Evolutionary conservation across 2,888 invertebrate genomes (phyloP).

Genomic region (Melanostoma scalare): DNA sequence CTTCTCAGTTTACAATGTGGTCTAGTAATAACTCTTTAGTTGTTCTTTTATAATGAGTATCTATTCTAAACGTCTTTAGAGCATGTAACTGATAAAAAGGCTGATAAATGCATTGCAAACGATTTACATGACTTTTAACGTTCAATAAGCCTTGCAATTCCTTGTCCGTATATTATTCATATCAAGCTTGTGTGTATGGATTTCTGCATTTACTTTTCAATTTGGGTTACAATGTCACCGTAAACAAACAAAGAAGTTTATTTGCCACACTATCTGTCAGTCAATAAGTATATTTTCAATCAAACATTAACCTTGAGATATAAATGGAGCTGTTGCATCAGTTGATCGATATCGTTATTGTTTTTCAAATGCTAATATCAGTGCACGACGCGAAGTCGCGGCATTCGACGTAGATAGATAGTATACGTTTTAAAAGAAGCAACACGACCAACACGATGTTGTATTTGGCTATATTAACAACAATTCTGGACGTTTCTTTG

Average conservation of each 20-base stretch:
- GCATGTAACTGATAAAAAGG: no score
- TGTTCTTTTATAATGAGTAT: background rate
- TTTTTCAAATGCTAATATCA: conserved; percentile 24
- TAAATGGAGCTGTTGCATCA: conserved; percentile 6
- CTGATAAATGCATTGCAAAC: background rate
- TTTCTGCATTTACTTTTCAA: conserved; percentile 22
- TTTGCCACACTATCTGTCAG: background rate
- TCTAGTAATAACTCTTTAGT: background rate
- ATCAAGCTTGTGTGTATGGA: no score
- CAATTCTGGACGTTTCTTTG: no score
- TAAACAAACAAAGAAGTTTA: conserved; percentile 22
- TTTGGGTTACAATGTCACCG: conserved; percentile 19
- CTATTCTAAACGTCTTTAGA: background rate
- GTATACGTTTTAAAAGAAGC: no score
- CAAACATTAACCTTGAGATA: conserved; percentile 53
- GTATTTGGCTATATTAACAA: no score
- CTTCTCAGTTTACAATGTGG: conserved; percentile 4
- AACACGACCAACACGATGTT: no score
- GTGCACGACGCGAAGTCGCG: conserved; percentile 9
- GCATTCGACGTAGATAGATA: no score
- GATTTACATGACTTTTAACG: background rate
- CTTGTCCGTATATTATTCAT: no score
- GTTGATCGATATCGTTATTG: background rate
- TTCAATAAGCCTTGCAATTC: no score
- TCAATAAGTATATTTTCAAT: conserved; percentile 36